Conservation (phyloP, 1,140 invertebrate genomes). For the Dufourea novaeangliae region DNA sequence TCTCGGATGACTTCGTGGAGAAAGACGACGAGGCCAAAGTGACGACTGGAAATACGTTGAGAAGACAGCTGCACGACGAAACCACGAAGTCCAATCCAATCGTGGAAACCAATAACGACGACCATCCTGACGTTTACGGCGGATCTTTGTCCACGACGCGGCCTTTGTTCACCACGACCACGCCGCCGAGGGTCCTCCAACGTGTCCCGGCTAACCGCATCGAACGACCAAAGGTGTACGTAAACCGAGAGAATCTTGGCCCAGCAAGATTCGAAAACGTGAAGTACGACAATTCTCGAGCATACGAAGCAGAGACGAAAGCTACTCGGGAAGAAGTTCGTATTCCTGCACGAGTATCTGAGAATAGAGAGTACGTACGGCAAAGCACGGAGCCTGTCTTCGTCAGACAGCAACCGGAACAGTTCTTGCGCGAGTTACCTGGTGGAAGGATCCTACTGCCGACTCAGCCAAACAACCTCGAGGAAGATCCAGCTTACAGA, state of each 20-base stretch:
- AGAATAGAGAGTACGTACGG: slow-evolving; percentile 70
- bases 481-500: slow-evolving; percentile 72
- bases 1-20: slow-evolving; percentile 75
- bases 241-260: slow-evolving; percentile 79
- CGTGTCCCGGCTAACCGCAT: slow-evolving; percentile 65
- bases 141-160: slow-evolving; percentile 84
- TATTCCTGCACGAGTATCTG: slow-evolving; percentile 51
- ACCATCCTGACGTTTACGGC: slow-evolving; percentile 86
- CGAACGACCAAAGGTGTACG: slow-evolving; percentile 75
- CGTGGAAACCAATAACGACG: slow-evolving; percentile 79
- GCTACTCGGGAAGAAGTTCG: slow-evolving; percentile 70
- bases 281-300: slow-evolving; percentile 66
- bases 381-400: slow-evolving; percentile 74
- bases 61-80: slow-evolving; percentile 83
- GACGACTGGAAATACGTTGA: slow-evolving; percentile 80
- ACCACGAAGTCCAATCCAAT: slow-evolving; percentile 74
- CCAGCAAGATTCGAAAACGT: slow-evolving; percentile 76
- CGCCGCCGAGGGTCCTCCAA: slow-evolving; percentile 76
- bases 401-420: slow-evolving; percentile 70
- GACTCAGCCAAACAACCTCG: slow-evolving; percentile 59
- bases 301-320: slow-evolving; percentile 69
- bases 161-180: slow-evolving; percentile 86
- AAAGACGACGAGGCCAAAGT: slow-evolving; percentile 75
- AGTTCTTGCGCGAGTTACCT: slow-evolving; percentile 71
- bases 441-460: slow-evolving; percentile 67